phyloP scores from a whole-genome alignment of 2,113 vertebrate species.

The Carassius gibelio region DNA sequence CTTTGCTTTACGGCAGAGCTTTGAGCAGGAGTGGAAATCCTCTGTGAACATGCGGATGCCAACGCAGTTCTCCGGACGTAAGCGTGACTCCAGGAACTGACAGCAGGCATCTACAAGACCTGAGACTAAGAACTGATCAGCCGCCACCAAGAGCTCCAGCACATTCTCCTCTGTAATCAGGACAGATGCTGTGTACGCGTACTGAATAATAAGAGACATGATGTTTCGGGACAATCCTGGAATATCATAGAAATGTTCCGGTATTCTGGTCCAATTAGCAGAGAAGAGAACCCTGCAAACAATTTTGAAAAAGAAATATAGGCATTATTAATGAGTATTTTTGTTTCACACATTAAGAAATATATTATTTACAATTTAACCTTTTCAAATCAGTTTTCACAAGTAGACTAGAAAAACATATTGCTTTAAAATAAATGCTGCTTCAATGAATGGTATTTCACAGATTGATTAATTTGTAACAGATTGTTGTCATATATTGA shows the following conservation, averaged over 20 bases:
- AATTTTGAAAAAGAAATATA: slow-evolving; percentile 57
- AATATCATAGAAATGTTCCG: slow-evolving; percentile 75
- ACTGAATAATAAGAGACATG: slow-evolving; percentile 81
- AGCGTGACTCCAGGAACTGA: slow-evolving; percentile 74
- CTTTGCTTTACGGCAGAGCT: slow-evolving; percentile 74
- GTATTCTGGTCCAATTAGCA: slow-evolving; percentile 73
- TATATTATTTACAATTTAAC: neutral
- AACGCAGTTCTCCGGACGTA: slow-evolving; percentile 79
- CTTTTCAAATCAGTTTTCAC: neutral
- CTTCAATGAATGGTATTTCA: neutral
- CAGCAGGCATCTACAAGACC: slow-evolving; percentile 74
- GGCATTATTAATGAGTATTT: slow-evolving; percentile 64
- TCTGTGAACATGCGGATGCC: slow-evolving; percentile 79
- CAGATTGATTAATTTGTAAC: neutral
- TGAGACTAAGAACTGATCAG: slow-evolving; percentile 77
- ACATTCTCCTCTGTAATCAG: slow-evolving; percentile 72
- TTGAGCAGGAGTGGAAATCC: slow-evolving; percentile 63
- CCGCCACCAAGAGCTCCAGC: slow-evolving; percentile 72
- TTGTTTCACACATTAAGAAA: neutral
- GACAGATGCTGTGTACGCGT: slow-evolving; percentile 76
- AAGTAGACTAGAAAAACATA: neutral
- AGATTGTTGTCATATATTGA: neutral
- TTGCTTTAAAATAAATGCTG: too few species aligned
- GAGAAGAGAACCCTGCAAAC: slow-evolving; percentile 77
- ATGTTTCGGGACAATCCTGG: slow-evolving; percentile 74